phyloP scores from a whole-genome alignment of 1,140 invertebrate species.

The Lordiphosa stackelbergi region DNA sequence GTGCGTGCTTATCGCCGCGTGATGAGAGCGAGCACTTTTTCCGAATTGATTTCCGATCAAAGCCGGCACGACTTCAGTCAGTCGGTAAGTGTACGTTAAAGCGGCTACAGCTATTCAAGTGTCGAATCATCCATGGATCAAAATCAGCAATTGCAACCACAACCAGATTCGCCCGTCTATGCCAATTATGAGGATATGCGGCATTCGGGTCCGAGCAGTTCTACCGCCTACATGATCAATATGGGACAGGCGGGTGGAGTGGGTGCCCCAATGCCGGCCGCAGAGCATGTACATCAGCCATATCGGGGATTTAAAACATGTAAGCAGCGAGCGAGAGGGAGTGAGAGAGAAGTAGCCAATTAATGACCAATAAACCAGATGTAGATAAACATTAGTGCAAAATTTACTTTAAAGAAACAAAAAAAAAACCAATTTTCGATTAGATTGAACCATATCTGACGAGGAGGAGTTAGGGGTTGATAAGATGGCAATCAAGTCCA shows the following conservation, averaged over 20 bases:
- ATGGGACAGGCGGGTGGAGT: constrained; percentile 13
- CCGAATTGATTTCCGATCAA: neutral
- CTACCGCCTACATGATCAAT: constrained; percentile 42
- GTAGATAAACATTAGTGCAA: neutral
- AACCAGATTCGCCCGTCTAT: constrained; percentile 36
- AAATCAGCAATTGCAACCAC: constrained; percentile 8
- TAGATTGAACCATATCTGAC: no score
- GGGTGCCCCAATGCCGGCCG: neutral
- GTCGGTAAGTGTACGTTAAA: constrained; percentile 20
- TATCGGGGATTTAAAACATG: constrained; percentile 54
- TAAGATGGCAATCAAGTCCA: no score
- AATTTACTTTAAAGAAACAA: no score
- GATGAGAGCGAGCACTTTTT: neutral
- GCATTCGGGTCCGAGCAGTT: constrained; percentile 35
- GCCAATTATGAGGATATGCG: constrained; percentile 60
- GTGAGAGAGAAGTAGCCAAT: neutral
- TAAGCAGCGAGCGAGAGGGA: constrained; percentile 21
- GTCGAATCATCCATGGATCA: constrained; percentile 18
- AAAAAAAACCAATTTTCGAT: neutral
- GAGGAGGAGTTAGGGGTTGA: no score
- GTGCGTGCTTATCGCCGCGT: neutral
- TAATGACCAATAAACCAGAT: neutral
- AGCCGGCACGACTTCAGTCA: constrained; percentile 2
- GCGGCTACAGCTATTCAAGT: neutral
- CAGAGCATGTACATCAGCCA: constrained; percentile 16